Conservation (phyloP, 2,888 invertebrate genomes). For the Strigamia transsilvanica region DNA sequence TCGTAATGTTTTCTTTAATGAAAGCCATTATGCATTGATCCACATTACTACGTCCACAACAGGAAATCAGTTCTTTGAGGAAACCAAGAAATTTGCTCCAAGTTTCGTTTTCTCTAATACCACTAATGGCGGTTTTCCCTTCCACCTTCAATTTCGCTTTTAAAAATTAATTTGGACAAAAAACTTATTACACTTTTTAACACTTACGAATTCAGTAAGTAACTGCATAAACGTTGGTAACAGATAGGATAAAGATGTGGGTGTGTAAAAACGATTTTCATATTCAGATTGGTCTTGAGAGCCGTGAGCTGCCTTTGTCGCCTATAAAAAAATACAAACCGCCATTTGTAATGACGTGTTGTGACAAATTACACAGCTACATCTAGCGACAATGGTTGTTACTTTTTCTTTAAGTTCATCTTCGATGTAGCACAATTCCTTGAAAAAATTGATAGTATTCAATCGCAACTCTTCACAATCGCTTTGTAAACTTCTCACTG, state of each 20-base stretch:
- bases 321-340: not conserved
- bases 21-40: not conserved
- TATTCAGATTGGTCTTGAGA: not conserved
- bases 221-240: not conserved
- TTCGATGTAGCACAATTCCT: conserved; percentile 23
- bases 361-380: no score
- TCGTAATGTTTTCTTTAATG: conserved; percentile 5
- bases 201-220: not conserved
- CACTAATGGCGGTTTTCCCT: not conserved
- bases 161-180: not conserved
- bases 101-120: not conserved
- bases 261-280: conserved; percentile 14
- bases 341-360: not conserved
- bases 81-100: conserved; percentile 17
- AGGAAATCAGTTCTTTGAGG: not conserved
- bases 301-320: no score
- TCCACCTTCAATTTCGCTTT: not conserved
- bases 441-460: conserved; percentile 16
- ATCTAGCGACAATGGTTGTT: not conserved
- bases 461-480: not conserved
- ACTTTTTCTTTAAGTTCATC: conserved; percentile 18
- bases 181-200: not conserved
- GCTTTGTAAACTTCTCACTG: not conserved
- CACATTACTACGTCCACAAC: not conserved
- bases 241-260: not conserved